Evolutionary conservation across 2,797 vertebrate genomes (phyloP).

Genomic region (Cossypha heuglini): DNA sequence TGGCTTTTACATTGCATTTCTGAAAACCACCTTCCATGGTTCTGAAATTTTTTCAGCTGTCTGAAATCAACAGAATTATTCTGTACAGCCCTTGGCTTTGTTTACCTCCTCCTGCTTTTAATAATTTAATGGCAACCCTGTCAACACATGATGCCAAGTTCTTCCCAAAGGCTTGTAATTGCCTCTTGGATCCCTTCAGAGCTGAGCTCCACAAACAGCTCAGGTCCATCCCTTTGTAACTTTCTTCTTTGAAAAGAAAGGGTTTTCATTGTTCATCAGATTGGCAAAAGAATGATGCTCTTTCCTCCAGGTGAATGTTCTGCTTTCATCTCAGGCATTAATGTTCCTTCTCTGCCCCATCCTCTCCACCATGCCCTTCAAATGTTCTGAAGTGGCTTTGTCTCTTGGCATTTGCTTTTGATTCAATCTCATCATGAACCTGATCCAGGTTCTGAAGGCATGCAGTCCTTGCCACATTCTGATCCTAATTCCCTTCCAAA

Average conservation of each 20-base stretch:
- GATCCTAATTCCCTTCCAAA: not conserved
- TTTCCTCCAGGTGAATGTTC: not conserved
- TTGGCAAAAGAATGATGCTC: not conserved
- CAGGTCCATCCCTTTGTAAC: not conserved
- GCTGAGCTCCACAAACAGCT: not conserved
- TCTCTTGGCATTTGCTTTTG: not conserved
- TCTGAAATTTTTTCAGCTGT: not conserved
- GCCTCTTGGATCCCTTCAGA: not conserved
- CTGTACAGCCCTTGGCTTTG: not conserved
- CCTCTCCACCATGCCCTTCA: not conserved
- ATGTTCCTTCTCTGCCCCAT: not conserved
- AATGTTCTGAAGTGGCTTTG: not conserved
- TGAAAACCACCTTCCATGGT: not conserved
- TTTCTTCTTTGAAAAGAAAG: not conserved
- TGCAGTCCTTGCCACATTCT: not conserved
- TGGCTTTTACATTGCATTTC: not conserved
- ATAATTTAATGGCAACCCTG: not conserved
- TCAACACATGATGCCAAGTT: not conserved
- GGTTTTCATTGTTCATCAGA: not conserved
- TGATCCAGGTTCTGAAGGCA: not conserved
- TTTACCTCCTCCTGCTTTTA: not conserved
- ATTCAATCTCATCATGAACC: not conserved
- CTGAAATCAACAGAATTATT: not conserved
- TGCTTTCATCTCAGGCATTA: not conserved
- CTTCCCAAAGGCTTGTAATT: not conserved